Percentiles rank a stretch among this genome's conserved stretches.
Evolutionary conservation across 2,797 vertebrate species (phyloP).

Genomic region (Phylloscopus collybita): DNA sequence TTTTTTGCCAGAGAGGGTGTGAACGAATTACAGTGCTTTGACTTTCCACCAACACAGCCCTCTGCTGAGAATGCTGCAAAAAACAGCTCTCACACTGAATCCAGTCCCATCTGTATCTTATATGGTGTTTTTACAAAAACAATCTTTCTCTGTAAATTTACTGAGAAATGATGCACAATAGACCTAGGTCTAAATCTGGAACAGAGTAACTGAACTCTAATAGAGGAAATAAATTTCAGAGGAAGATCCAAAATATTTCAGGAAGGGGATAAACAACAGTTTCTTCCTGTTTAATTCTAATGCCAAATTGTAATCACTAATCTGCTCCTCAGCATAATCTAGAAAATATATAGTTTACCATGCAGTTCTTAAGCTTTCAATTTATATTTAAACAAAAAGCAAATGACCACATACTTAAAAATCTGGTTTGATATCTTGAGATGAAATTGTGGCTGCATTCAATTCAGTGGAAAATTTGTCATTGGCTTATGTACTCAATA

Average conservation of each 20-base stretch:
- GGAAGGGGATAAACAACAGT: not conserved
- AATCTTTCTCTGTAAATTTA: not conserved
- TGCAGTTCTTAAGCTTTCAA: not conserved
- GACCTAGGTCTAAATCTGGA: not conserved
- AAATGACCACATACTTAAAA: not conserved
- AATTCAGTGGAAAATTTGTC: slow-evolving; percentile 3
- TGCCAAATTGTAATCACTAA: not conserved
- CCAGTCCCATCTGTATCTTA: not conserved
- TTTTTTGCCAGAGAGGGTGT: not conserved
- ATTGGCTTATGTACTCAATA: slow-evolving; percentile 1
- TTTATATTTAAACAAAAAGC: not conserved
- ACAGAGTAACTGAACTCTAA: not conserved
- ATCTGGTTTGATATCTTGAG: not conserved
- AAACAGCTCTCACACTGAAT: not conserved
- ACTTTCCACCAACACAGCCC: not conserved
- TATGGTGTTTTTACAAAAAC: not conserved
- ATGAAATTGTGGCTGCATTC: not conserved
- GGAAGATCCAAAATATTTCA: slow-evolving; percentile 22
- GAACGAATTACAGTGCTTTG: not conserved
- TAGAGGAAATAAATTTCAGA: not conserved
- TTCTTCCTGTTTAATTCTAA: not conserved
- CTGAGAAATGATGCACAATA: not conserved
- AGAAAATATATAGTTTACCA: not conserved
- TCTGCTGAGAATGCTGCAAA: not conserved
- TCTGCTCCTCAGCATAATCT: not conserved